Base-by-base conservation (phyloP, 2,113 vertebrate genomes). In the Rhineura floridana region DNA sequence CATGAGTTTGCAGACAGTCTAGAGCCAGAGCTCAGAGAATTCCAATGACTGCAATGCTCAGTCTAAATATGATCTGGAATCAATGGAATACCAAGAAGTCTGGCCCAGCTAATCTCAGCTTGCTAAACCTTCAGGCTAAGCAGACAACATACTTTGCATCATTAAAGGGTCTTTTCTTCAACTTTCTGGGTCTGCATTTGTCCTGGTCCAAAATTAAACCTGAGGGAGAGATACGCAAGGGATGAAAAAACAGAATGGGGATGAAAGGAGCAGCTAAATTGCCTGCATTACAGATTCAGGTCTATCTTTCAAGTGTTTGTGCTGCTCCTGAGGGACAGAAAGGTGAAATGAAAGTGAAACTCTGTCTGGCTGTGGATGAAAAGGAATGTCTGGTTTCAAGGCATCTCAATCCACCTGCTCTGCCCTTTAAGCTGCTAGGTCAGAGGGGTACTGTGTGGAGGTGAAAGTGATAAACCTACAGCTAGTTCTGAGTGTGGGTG, bases 291-390 rank as follows among this genome's bases (percentile, higher is more conserved):
- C 33, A 77, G 81, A 67, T 83, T 82, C 79, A 62, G 85, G 87
- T 10, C 83, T 2, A 0, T 46, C 72, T 88, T 88, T 93, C 94
- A 94, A 78, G 93, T 91, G 81, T 1, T 15, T 33, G 23, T 83
- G 84, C 80, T 72, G 0, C 5, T 77, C 93, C 90, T 42, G 75
- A 87, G 72, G 85, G 91, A 93, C 87, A 93, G 95, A 91, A 93
- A 93, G 94, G 73, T 94, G 94, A 93, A 8, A 86, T 77, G 93
- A 93, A 95, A 90, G 89, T 10, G 81, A 95, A 89, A 78, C 59
- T 85, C 77, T 11, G 89, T 78, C 91, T 96, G 92, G 91, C 15
- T 11, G 9, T 33, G 78, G 94, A 95, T 95, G 90, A 95, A 93
- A 95, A 92, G 91, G 92, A 69, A 89, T 85, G 80, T 78, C 39